These are phyloP conservation scores for Xiphophorus maculatus DNA, from an alignment of 2,113 vertebrate genomes.

Conservation along the genomic window DNA sequence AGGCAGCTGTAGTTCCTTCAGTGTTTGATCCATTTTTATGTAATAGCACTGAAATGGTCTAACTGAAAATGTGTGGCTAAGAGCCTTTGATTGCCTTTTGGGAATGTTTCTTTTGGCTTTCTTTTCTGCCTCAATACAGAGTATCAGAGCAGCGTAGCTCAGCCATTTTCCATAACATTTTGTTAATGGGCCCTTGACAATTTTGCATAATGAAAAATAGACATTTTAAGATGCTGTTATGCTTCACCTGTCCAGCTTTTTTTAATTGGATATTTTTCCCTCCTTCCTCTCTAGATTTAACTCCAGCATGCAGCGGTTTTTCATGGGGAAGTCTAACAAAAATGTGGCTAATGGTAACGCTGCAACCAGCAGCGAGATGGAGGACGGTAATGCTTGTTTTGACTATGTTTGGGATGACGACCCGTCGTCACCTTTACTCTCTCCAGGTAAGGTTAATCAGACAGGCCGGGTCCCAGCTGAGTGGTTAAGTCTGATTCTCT, in stretches of 20 bases:
- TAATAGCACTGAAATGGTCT: slow-evolving; percentile 25
- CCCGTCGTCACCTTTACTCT: slow-evolving; percentile 86
- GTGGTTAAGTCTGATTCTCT: slow-evolving; percentile 15
- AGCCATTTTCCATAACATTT: neutral
- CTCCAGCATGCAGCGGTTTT: slow-evolving; percentile 86
- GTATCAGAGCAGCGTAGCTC: neutral
- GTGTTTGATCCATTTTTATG: slow-evolving; percentile 25
- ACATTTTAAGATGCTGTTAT: neutral
- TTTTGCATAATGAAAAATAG: neutral
- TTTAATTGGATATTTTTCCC: neutral
- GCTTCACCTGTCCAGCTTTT: neutral
- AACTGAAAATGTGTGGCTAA: slow-evolving; percentile 20
- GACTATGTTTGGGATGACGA: slow-evolving; percentile 87
- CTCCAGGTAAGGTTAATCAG: slow-evolving; percentile 97
- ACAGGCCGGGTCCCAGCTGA: slow-evolving; percentile 79
- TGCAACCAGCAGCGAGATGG: slow-evolving; percentile 89
- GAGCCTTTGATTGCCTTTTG: slow-evolving; percentile 21
- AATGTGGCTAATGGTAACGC: slow-evolving; percentile 90
- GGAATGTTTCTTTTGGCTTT: neutral
- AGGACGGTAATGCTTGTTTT: slow-evolving; percentile 94
- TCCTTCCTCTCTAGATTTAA: slow-evolving; percentile 85
- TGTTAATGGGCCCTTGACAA: slow-evolving; percentile 2
- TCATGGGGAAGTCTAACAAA: slow-evolving; percentile 81
- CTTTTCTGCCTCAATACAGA: neutral
- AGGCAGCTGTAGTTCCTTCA: slow-evolving; percentile 16